Evolutionary conservation across 2,113 vertebrate genomes (phyloP).

Genomic region (Redunca redunca): DNA sequence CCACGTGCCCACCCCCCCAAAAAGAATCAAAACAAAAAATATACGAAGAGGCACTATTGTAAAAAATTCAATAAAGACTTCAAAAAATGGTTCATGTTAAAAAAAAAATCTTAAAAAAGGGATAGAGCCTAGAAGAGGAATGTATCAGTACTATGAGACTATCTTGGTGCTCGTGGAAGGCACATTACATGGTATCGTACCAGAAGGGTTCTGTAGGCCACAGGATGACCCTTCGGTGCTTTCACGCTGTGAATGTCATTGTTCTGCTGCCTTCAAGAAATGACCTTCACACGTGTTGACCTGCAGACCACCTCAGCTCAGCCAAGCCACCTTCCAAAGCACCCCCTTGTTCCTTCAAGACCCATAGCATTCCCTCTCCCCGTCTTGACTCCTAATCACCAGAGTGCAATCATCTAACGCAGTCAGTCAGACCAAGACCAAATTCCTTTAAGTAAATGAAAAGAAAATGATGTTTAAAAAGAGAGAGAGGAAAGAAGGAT

Average conservation of each 20-base stretch:
- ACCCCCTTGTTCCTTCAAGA: neutral
- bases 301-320: neutral
- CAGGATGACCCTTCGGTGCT: neutral
- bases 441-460: neutral
- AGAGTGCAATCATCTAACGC: neutral
- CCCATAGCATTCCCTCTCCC: neutral
- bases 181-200: neutral
- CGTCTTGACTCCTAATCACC: neutral
- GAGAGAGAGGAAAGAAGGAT: neutral
- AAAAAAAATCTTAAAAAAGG: neutral
- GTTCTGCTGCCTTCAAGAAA: neutral
- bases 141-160: neutral
- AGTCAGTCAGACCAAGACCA: neutral
- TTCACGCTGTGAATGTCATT: neutral
- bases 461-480: neutral
- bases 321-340: fast-evolving
- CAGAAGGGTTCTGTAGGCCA: neutral
- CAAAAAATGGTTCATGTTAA: neutral
- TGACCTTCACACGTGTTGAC: neutral
- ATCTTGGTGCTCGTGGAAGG: neutral
- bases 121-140: neutral
- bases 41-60: neutral
- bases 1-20: fast-evolving
- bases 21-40: neutral
- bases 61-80: neutral